Evolutionary conservation across 1,140 invertebrate genomes (phyloP).

Genomic region (Pomacea maculata): DNA sequence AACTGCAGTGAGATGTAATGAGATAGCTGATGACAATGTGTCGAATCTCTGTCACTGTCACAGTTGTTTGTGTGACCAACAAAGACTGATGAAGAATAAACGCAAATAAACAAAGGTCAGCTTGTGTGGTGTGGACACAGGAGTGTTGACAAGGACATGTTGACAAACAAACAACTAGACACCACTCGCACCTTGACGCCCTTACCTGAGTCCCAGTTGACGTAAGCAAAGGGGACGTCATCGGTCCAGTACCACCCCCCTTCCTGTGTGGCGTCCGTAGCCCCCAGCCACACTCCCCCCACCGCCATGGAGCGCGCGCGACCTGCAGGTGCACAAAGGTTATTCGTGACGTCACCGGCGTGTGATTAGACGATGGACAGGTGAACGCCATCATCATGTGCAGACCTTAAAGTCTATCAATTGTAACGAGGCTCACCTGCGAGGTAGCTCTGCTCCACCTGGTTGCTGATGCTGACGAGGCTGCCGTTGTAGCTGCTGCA

Average conservation of each 20-base stretch:
- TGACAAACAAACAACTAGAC: neutral
- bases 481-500: slow-evolving; percentile 36
- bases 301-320: slow-evolving; percentile 34
- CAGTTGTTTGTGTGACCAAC: no score
- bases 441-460: slow-evolving; percentile 36
- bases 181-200: neutral
- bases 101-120: no score
- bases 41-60: no score
- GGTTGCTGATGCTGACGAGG: slow-evolving; percentile 39
- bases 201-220: slow-evolving; percentile 51
- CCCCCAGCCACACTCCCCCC: slow-evolving; percentile 49
- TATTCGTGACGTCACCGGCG: neutral
- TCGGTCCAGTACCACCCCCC: slow-evolving; percentile 50
- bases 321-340: slow-evolving; percentile 20
- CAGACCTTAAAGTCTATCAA: no score
- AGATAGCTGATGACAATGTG: no score
- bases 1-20: no score
- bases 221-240: slow-evolving; percentile 43
- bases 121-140: no score
- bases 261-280: slow-evolving; percentile 44
- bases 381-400: no score
- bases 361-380: no score
- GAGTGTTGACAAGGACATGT: no score
- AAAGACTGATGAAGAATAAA: no score
- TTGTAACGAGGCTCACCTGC: slow-evolving; percentile 1